phyloP scores from a whole-genome alignment of 2,113 vertebrate species.

The Sardina pilchardus region DNA sequence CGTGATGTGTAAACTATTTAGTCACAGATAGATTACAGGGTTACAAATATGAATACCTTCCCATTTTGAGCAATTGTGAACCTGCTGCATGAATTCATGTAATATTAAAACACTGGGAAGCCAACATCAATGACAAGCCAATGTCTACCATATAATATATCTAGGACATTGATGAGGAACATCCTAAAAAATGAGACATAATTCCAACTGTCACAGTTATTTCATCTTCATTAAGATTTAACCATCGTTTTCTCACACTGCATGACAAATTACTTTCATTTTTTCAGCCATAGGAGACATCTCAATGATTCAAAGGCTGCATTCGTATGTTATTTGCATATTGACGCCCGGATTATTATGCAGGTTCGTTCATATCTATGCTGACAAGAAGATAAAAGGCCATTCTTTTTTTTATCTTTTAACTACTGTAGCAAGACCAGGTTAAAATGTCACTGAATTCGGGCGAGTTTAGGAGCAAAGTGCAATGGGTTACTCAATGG shows the following conservation, averaged over 20 bases:
- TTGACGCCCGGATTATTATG: neutral
- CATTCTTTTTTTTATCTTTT: neutral
- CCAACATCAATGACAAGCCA: neutral
- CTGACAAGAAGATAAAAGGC: neutral
- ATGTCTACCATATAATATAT: neutral
- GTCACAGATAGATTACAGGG: neutral
- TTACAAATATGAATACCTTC: neutral
- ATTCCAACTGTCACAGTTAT: neutral
- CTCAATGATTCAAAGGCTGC: neutral
- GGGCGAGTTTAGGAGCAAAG: neutral
- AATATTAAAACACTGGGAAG: neutral
- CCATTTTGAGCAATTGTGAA: neutral
- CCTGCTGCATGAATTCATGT: neutral
- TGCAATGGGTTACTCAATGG: neutral
- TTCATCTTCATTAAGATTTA: conserved; percentile 14
- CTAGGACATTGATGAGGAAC: neutral
- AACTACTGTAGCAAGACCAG: neutral
- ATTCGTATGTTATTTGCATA: conserved; percentile 1
- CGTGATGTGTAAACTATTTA: neutral
- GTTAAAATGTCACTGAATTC: neutral
- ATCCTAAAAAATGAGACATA: neutral
- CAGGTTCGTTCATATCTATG: neutral
- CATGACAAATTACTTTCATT: neutral
- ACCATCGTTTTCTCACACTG: neutral
- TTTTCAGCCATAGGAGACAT: conserved; percentile 1